Evolutionary conservation across 2,888 invertebrate genomes (phyloP), one percentile per base, ranked within the genome.

Genomic region (Archips xylosteana): DNA sequence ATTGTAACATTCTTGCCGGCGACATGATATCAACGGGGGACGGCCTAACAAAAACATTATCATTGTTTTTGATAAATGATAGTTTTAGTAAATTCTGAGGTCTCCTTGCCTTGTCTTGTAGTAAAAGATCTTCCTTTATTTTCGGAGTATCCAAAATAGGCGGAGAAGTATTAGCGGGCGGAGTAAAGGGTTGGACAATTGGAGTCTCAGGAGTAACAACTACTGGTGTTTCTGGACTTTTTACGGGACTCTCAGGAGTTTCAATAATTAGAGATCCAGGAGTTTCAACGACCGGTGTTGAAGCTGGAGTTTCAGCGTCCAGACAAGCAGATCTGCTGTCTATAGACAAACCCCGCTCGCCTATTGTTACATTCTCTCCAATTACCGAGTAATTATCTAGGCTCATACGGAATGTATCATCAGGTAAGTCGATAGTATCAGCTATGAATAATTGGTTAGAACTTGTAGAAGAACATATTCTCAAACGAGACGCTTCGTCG

Each of bases 1-100:
- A 94, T 85, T 94, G 93, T 66, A 94, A 80, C 92, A 93, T 93
- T 85, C 82, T 89, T 23, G 94, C 94, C 9, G 94, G 94, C 51
- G 94, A 94, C 92, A 94, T 92, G 32, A 90, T 76, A 62, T 92
- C 94, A 23, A 80, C 82, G 2, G 92, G 92, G 34, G 93, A 92
- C 1, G 94, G 94, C 66, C 87, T 93, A 0, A 90, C 88, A 75
- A 94, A 94, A 57, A 85, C 64, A 78, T 92, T 90, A 66, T 91
- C 88, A 71, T 82, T 85, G 68, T 87, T 89, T 77, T 89, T 91
- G 36, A 84, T 78, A 36, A 92, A 74, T 9, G 91, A 87, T 70
- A 92, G 77, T 82, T 91, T 89, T 34, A 92, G 78, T 68, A 89
- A 78, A 75, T 83, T 85, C 42, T 82, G 86, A 49, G 81, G 82